A percentile compares a stretch with the other conserved stretches of the same genome.
Evolutionary conservation across 2,888 invertebrate genomes (phyloP).

Genomic region (Elgonia sp.): DNA sequence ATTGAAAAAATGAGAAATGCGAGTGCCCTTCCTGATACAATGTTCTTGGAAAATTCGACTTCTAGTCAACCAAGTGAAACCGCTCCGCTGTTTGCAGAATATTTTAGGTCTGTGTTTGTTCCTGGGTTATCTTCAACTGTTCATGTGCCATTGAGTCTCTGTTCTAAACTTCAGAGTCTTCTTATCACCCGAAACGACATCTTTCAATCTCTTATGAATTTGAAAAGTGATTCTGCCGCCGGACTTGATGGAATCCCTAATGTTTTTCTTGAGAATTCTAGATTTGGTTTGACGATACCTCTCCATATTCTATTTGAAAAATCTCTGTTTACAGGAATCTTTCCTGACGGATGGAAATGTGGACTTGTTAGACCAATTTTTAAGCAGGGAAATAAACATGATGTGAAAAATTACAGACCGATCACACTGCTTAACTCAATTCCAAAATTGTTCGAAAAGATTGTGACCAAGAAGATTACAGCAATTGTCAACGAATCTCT

Average conservation of each 20-base stretch:
- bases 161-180: too few relatives aligned
- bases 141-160: too few relatives aligned
- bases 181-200: background rate
- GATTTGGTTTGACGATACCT: slow-evolving; percentile 2
- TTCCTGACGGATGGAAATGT: background rate
- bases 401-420: too few relatives aligned
- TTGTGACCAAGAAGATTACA: background rate
- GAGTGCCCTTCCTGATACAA: background rate
- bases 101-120: too few relatives aligned
- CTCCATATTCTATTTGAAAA: slow-evolving; percentile 6
- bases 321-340: background rate
- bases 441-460: background rate
- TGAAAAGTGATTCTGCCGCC: background rate
- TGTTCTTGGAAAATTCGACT: background rate
- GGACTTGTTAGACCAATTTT: slow-evolving; percentile 40
- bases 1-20: background rate
- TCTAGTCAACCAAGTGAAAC: too few relatives aligned
- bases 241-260: background rate
- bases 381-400: too few relatives aligned
- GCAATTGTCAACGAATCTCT: background rate
- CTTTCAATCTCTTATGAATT: background rate
- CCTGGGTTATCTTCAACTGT: too few relatives aligned
- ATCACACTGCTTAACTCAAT: too few relatives aligned
- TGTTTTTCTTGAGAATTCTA: background rate
- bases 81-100: too few relatives aligned